These are phyloP conservation scores for Setipinna tenuifilis DNA, from an alignment of 2,797 vertebrate species.

Conservation along the genomic window DNA sequence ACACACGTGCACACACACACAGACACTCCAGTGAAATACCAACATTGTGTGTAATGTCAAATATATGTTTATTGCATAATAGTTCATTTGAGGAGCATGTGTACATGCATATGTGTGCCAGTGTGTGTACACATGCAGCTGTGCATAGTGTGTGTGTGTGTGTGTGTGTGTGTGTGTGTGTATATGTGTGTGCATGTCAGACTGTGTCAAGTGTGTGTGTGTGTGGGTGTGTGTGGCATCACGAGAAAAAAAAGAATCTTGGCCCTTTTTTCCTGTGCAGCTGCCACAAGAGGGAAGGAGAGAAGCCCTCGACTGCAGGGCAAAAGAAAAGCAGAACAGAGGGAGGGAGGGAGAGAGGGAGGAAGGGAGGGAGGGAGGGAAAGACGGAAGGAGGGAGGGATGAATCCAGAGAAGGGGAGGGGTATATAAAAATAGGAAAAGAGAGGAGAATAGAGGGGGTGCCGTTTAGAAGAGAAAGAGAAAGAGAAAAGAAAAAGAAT, in stretches of 20 bases:
- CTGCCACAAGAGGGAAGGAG: background rate
- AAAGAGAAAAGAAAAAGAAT: conserved; percentile 46
- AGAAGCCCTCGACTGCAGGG: no score
- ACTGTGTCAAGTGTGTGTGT: background rate
- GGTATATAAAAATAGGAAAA: background rate
- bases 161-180: background rate
- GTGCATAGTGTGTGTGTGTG: background rate
- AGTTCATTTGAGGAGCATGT: no score
- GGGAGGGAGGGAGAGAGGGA: no score
- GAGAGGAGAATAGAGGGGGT: background rate
- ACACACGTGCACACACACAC: no score
- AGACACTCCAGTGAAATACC: no score
- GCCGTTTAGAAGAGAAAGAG: background rate
- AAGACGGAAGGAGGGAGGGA: background rate
- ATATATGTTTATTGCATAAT: no score
- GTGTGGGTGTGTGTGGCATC: background rate
- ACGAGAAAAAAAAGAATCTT: conserved; percentile 1
- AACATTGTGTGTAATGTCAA: no score
- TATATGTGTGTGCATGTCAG: background rate
- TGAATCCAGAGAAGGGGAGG: background rate
- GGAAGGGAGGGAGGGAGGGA: conserved; percentile 40
- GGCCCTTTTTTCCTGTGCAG: conserved; percentile 3
- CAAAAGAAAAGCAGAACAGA: no score
- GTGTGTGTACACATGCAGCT: background rate
- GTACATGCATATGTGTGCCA: background rate